phyloP scores from a whole-genome alignment of 2,888 invertebrate genomes.

The Hydraecia micacea region DNA sequence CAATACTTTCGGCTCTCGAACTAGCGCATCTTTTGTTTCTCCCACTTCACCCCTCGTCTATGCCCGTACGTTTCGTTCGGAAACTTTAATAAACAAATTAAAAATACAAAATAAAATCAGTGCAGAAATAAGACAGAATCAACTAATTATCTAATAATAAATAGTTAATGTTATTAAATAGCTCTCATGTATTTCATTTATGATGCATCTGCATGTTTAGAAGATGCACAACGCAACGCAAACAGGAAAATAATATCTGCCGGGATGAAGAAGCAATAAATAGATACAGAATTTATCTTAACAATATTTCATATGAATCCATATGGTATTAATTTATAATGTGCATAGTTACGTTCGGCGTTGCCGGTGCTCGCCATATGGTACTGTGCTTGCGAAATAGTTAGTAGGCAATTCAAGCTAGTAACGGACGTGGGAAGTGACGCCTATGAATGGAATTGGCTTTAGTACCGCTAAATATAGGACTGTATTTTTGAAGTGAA shows the following conservation, averaged over 20 bases:
- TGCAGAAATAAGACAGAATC: too few species aligned
- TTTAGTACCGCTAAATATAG: slow-evolving; percentile 19
- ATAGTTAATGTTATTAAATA: too few species aligned
- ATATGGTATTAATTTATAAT: slow-evolving; percentile 42
- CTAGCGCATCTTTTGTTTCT: neutral
- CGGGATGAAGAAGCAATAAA: slow-evolving; percentile 38
- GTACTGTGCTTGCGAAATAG: slow-evolving; percentile 55
- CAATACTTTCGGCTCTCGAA: neutral
- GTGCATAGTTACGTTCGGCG: slow-evolving; percentile 26
- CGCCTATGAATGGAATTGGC: slow-evolving; percentile 23
- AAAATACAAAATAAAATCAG: too few species aligned
- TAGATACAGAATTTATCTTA: slow-evolving; percentile 31
- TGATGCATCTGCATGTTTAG: neutral
- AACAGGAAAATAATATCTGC: slow-evolving; percentile 43
- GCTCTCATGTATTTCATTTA: neutral
- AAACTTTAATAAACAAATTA: too few species aligned
- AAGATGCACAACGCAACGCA: slow-evolving; percentile 15
- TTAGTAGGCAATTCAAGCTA: slow-evolving; percentile 37
- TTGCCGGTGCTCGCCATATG: slow-evolving; percentile 54
- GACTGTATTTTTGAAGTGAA: neutral
- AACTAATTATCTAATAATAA: too few species aligned
- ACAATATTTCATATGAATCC: slow-evolving; percentile 39
- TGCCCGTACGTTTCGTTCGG: too few species aligned
- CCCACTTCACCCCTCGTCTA: too few species aligned
- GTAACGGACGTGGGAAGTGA: slow-evolving; percentile 51